These are phyloP conservation scores for Chelmon rostratus DNA, from an alignment of 2,797 vertebrate species.

Conservation along the genomic window DNA sequence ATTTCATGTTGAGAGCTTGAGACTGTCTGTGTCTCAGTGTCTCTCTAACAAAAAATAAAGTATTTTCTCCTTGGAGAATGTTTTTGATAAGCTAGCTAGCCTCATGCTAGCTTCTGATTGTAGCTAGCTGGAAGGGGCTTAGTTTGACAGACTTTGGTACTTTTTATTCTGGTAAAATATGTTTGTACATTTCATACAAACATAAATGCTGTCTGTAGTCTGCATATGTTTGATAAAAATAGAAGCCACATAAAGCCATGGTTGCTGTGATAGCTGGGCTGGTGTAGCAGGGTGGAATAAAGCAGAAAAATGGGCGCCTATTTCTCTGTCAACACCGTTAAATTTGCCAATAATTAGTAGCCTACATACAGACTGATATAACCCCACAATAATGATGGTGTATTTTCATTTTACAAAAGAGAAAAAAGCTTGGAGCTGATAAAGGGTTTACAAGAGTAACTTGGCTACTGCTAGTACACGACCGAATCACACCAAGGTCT, in stretches of 20 bases:
- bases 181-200: background rate
- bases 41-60: background rate
- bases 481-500: conserved; percentile 8
- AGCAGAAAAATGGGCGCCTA: background rate
- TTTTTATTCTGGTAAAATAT: background rate
- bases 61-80: background rate
- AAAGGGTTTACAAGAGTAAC: background rate
- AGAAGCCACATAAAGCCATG: background rate
- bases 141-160: background rate
- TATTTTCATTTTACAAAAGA: conserved; percentile 3
- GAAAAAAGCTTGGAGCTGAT: background rate
- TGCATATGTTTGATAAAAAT: background rate
- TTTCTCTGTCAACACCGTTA: background rate
- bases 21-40: background rate
- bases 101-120: background rate
- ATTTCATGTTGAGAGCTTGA: background rate
- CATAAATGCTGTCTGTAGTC: background rate
- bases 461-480: background rate
- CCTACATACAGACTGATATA: background rate
- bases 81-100: background rate
- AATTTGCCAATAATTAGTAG: background rate
- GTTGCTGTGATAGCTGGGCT: background rate
- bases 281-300: background rate
- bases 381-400: background rate
- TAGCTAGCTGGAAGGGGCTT: background rate